Base-by-base conservation (phyloP, 2,888 invertebrate genomes). In the Oeneis ivallda region DNA sequence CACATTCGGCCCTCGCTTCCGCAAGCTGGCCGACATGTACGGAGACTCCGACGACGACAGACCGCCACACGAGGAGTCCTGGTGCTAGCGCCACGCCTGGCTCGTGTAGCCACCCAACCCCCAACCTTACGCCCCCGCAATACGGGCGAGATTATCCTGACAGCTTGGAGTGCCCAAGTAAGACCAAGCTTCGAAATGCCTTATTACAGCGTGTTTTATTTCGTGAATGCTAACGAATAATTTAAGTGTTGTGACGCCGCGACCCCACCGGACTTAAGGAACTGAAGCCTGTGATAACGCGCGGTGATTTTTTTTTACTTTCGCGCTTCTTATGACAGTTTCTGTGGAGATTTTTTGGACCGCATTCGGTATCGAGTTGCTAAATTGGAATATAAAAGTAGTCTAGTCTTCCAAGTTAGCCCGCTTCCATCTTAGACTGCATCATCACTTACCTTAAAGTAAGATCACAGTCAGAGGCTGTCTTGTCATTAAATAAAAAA, bases 1-100 rank as follows among this genome's bases (percentile, higher is more conserved):
- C 53, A 97, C 96, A 83, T 98, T 98, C 88, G 98, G 98, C 57
- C 98, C 98, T n/a, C 94, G 98, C 71, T 98, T 98, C 94, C 95
- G 97, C 75, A 98, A 98, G 79, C 89, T 98, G 73, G 98, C 98
- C 58, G 97, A 98, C 79, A 97, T 98, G 97, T 98, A 98, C 80
- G 97, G 97, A n/a, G 97, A 97, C 80, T 96, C 96, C 69, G 97
- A 97, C 75, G 96, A 97, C 74, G 95, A 95, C 68, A 94, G 95
- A 77, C 95, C 95, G 68, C 95, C 95, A 62, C 94, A 94, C 71
- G 96, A 96, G 83, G 97, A 96, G 79, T 95, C 96, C 70, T 97
- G 97, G 97, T 96, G 97, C 94, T 96, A 92, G 89, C 92, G 82
- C 78, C 83, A 80, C 83, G 89, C 87, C 70, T 88, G 90, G 90